Evolutionary conservation across 2,888 invertebrate genomes (phyloP), one percentile per base, ranked within the genome.

Genomic region (Eudasyphora cyanicolor): DNA sequence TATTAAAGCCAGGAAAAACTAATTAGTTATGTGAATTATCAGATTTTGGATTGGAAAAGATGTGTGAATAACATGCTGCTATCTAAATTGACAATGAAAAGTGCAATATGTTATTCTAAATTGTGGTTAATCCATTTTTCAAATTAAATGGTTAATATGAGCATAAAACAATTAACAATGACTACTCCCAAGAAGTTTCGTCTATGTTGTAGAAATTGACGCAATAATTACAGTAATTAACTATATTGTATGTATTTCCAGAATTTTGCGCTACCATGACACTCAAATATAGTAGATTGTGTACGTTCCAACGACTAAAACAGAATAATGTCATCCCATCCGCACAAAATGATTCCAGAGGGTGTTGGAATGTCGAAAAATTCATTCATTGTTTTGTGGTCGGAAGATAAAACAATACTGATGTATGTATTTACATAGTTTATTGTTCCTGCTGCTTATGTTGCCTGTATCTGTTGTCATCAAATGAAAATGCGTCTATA

Each of bases 151-250:
- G 6, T 24, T 54, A 54, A 54, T 54, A 24, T 54, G 38, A 38
- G 38, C 6, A 14, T 38, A 38, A 38, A 38, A 38, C 32, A 8
- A 6, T 32, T 32, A 32, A 32, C 32, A 32, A 32, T 8, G 5
- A 32, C 8, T 8, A 32, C 32, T 8, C 32, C 4, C 32, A 6
- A 32, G 32, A 32, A 32, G 32, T 32, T 32, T 32, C 32, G 4
- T 32, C 5, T 4, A 32, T 32, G 32, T 32, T 32, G 27, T 64
- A 35, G 12, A 49, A 57, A 57, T 60, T 29, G 45, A 71, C 51
- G 35, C 38, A 74, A 49, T 71, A 70, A 78, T 78, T 69, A 71
- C 64, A 45, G 62, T 82, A 82, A 75, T 78, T 79, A 71, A 78
- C 60, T 27, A 57, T 14, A 12, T 57, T 57, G 27, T n/a, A n/a